Base-by-base conservation (phyloP, 1,140 invertebrate species). In the Drosophila sucinea region DNA sequence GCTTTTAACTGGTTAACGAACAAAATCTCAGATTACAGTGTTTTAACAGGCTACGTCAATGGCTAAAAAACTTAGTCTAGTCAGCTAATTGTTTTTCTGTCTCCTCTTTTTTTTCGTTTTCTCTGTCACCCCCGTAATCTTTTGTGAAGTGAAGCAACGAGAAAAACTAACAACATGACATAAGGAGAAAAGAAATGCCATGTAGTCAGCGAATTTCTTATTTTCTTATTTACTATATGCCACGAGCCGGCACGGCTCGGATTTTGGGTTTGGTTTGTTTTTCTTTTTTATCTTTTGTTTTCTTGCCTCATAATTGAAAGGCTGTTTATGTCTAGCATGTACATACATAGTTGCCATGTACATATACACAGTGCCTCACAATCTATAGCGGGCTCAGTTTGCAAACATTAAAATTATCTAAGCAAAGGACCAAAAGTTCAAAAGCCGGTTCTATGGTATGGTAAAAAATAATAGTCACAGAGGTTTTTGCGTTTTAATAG, bases 21-120 rank as follows among this genome's bases (percentile, higher is more conserved):
- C 44, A 51, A 51, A 51, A 51, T 51, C 44, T 51, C 44, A 51
- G 44, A 51, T 51, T 51, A 27, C 44, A 51, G 44, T 51, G 44
- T 51, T 51, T 27, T 51, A 25, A 51, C 35, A 3, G 44, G 44
- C 44, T 51, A 51, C 44, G 44, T 51, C 44, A 51, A 51, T 10
- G 44, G 23, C 44, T 51, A 51, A 6, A 51, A 27, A 51, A 51
- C 44, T 10, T 51, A n/a, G 44, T 25, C 44, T 51, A 27, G 44
- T 51, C 44, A 51, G 44, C 44, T 27, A 51, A 51, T 51, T 51
- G 44, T 47, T 51, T 25, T 51, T 51, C 23, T 11, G 25, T 25
- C 3, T 38, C 35, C 11, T 17, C 17, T 38, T 38, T 11, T 11
- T 38, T 10, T 38, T 2, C 30, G 4, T 41, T n/a, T 41, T 41